Evolutionary conservation across 2,797 vertebrate genomes (phyloP), one percentile per base, ranked within the genome.

Genomic region (Galago senegalensis): DNA sequence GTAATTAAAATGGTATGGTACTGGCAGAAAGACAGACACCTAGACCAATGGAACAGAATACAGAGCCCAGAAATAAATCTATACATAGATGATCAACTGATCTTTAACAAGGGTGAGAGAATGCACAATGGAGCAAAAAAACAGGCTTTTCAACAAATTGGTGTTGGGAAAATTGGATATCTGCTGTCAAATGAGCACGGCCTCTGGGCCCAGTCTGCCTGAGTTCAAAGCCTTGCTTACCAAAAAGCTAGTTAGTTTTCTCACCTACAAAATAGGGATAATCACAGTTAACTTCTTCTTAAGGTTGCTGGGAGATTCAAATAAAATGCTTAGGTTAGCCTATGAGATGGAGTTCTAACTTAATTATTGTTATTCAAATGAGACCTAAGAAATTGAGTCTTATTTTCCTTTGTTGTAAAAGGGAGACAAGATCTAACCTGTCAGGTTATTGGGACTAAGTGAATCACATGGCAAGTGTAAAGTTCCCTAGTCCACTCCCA

Each of bases 181-280:
- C 2, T 34, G 58, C 7, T 31, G 18, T 21, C 60, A 53, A 72
- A 61, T 8, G 7, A 63, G 29, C 56, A 43, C 5, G 20, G 6
- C 25, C 13, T 83, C 49, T 77, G 79, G 75, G 73, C 27, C 25
- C 13, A 25, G 25, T 12, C 23, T 7, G 3, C 16, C 87, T 89
- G 21, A 60, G 13, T 70, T 1, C 5, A 63, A 81, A 92, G 61
- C 3, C 31, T 90, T 90, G 16, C 14, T 80, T 60, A 87, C 43
- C 29, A 43, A 43, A 46, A 94, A 82, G 46, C 73, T 27, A 87
- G 1, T n/a, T 23, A 53, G 72, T 61, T 79, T 67, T 31, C 25
- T 82, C 43, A 65, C 61, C 89, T 96, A 14, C 10, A 94, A 96
- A 96, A 83, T 31, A 27, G 25, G 17, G 7, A 17, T 23, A 60